These are phyloP conservation scores for Acromyrmex echinatior DNA, from an alignment of 1,140 invertebrate species.

Conservation along the genomic window DNA sequence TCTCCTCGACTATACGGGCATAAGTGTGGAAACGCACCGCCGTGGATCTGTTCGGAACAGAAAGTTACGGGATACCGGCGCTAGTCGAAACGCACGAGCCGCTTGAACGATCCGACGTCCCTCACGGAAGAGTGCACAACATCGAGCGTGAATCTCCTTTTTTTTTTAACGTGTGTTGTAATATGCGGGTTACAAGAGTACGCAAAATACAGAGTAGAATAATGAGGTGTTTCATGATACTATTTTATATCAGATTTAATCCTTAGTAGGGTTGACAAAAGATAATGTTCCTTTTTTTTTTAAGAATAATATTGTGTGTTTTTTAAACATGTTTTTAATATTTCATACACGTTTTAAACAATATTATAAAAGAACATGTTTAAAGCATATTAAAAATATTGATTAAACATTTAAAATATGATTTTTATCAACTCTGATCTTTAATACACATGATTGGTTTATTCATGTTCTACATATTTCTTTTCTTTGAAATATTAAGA, in stretches of 20 bases:
- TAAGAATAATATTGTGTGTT: too few species aligned
- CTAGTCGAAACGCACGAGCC: constrained; percentile 53
- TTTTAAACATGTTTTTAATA: too few species aligned
- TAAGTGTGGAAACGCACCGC: constrained; percentile 66
- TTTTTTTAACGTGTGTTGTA: constrained; percentile 38
- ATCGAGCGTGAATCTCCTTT: constrained; percentile 24
- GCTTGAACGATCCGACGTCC: constrained; percentile 5
- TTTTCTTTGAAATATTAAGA: too few species aligned
- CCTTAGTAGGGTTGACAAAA: too few species aligned
- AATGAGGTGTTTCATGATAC: not conserved
- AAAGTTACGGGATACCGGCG: constrained; percentile 59
- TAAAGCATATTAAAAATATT: too few species aligned
- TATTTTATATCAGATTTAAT: not conserved
- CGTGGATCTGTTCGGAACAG: constrained; percentile 54
- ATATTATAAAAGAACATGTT: too few species aligned
- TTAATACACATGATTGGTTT: too few species aligned
- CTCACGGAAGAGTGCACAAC: constrained; percentile 30
- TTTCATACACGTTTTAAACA: too few species aligned
- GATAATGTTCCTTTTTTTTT: too few species aligned
- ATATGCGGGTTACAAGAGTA: constrained; percentile 29
- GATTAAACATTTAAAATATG: too few species aligned
- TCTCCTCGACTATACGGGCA: constrained; percentile 42
- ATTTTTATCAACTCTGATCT: too few species aligned
- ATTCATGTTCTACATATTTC: too few species aligned
- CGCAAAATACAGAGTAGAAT: not conserved